Conservation (phyloP, 1,140 invertebrate genomes). For the Phocides pigmalion region DNA sequence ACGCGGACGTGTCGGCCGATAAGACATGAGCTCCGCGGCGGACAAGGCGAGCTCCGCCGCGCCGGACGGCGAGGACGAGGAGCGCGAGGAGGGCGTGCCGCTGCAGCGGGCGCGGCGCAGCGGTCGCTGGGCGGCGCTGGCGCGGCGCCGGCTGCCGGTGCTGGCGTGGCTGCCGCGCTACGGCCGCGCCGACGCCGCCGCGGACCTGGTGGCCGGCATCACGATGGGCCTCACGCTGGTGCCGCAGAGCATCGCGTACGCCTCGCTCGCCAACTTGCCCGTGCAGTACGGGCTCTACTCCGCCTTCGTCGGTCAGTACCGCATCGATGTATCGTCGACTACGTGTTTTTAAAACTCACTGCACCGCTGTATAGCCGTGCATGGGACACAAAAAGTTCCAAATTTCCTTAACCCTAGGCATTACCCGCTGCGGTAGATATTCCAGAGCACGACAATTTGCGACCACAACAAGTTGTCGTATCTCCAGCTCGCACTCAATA, state of each 20-base stretch:
- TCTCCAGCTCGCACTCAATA: no score
- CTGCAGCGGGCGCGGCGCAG: conserved; percentile 21
- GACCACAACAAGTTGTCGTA: no score
- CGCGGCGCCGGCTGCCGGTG: conserved; percentile 80
- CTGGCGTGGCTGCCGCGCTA: conserved; percentile 87
- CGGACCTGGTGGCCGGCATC: conserved; percentile 90
- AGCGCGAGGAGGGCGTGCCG: conserved; percentile 35
- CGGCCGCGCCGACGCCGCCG: conserved; percentile 83
- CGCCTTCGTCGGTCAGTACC: conserved; percentile 76
- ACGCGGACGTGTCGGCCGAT: neutral
- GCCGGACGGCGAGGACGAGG: neutral
- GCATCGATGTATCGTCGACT: no score
- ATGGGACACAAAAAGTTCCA: no score
- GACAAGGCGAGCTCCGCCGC: neutral
- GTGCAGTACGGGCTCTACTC: conserved; percentile 87
- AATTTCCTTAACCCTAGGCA: no score
- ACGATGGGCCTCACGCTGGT: conserved; percentile 92
- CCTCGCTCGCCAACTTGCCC: conserved; percentile 89
- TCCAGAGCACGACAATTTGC: no score
- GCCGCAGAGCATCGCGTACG: conserved; percentile 93
- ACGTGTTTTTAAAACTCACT: no score
- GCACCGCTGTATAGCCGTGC: no score
- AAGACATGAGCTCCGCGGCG: neutral
- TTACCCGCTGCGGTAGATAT: no score
- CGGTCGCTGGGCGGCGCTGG: conserved; percentile 38